These are phyloP conservation scores for Rhabdornis inornatus DNA, from an alignment of 2,113 vertebrate species.

Conservation along the genomic window DNA sequence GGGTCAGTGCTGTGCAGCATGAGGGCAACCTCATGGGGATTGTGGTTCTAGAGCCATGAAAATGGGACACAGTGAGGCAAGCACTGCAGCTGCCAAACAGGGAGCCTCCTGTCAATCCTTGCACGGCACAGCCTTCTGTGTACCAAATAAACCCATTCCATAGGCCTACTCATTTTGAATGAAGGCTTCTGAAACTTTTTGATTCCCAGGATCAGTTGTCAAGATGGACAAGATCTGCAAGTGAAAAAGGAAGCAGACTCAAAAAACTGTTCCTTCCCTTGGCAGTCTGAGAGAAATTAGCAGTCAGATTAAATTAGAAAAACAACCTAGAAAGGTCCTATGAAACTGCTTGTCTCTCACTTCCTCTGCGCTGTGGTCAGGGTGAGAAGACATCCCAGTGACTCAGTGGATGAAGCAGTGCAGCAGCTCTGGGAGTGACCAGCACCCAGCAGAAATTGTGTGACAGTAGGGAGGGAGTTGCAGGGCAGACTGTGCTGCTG, in stretches of 20 bases:
- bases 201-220: background rate
- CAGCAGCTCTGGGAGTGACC: background rate
- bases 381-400: background rate
- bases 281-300: background rate
- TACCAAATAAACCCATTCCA: background rate
- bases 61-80: background rate
- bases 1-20: background rate
- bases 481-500: background rate
- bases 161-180: background rate
- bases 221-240: background rate
- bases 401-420: background rate
- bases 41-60: background rate
- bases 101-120: background rate
- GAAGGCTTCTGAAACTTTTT: background rate
- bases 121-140: accelerated
- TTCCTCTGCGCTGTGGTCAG: accelerated
- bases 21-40: background rate
- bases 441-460: background rate
- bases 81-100: background rate
- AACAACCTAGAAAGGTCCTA: background rate
- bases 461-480: background rate
- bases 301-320: background rate
- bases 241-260: background rate
- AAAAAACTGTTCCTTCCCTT: background rate
- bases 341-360: background rate